Evolutionary conservation across 2,888 invertebrate genomes (phyloP), one percentile per base, ranked within the genome.

Genomic region (Phengaris arion): DNA sequence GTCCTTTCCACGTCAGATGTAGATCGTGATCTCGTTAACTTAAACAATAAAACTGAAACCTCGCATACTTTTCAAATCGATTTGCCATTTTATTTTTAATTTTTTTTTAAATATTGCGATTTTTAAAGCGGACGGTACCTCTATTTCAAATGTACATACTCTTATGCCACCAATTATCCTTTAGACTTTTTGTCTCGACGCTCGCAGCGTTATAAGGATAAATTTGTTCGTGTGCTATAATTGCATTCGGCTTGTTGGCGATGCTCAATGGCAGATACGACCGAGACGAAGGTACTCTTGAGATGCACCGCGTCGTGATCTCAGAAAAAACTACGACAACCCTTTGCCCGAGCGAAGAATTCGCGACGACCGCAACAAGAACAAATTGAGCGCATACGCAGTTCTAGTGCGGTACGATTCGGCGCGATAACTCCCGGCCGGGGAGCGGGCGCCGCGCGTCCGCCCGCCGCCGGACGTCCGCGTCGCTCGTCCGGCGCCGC

Each of bases 341-440:
- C 87, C 88, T 88, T 35, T 85, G 87, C 88, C 91, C 89, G 88
- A 91, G 89, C 89, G 84, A 90, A 91, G 92, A 92, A 92, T 91
- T 91, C 87, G 88, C 89, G 83, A 87, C 88, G 88, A 90, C 88
- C 88, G 89, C 92, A 93, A 93, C 88, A 93, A 92, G 92, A 93
- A 89, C 93, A 93, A 92, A 93, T 93, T 92, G 89, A 92, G 87
- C 88, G 88, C 88, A 87, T 91, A 91, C 88, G 90, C 90, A 88
- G 91, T 90, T 90, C 92, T 93, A 92, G 91, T 91, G 91, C 89
- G 88, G 88, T 88, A 89, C 91, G 93, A 92, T 92, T 91, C 87
- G 89, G 89, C 79, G 87, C 92, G 92, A 93, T 92, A 92, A 91
- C 89, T 92, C 90, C 89, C 86, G 89, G 87, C 87, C 84, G 86